Percentiles rank a stretch among this genome's conserved stretches.
phyloP scores from a whole-genome alignment of 2,797 vertebrate species.

The Oreonectes daqikongensis region DNA sequence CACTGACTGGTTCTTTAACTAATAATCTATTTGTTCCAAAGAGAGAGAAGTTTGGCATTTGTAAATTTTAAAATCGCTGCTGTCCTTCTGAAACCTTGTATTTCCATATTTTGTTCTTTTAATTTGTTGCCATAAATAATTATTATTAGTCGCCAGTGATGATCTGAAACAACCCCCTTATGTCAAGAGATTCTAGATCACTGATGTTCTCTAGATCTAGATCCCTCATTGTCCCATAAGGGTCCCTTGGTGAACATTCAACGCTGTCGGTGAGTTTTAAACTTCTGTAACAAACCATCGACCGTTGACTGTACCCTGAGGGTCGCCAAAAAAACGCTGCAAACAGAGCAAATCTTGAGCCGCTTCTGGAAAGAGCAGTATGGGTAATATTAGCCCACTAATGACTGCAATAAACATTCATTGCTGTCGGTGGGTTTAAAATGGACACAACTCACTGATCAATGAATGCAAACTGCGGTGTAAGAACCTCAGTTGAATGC shows the following conservation, averaged over 20 bases:
- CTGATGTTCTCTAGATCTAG: too few relatives aligned
- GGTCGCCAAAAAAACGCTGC: slow-evolving; percentile 51
- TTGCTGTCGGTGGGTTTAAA: slow-evolving; percentile 99
- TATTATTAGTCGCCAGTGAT: too few relatives aligned
- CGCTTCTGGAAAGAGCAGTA: not conserved
- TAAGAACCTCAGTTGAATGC: slow-evolving; percentile 67
- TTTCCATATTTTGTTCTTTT: too few relatives aligned
- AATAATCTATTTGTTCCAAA: too few relatives aligned
- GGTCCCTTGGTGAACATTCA: slow-evolving; percentile 97
- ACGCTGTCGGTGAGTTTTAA: slow-evolving; percentile 99
- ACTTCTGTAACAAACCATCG: slow-evolving; percentile 93
- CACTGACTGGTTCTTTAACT: too few relatives aligned
- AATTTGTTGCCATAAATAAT: too few relatives aligned
- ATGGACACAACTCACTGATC: slow-evolving; percentile 92
- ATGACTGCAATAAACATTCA: slow-evolving; percentile 99
- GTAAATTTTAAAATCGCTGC: too few relatives aligned
- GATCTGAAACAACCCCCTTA: too few relatives aligned
- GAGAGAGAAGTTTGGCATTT: too few relatives aligned
- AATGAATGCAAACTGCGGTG: slow-evolving; percentile 99
- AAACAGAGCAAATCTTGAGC: not conserved
- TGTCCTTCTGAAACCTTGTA: too few relatives aligned
- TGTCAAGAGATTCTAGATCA: too few relatives aligned
- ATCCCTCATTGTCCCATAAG: not conserved
- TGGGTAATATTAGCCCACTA: slow-evolving; percentile 56
- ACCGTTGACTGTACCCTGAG: slow-evolving; percentile 99